These are phyloP conservation scores for Laticauda colubrina DNA, from an alignment of 2,113 vertebrate species.

Conservation along the genomic window DNA sequence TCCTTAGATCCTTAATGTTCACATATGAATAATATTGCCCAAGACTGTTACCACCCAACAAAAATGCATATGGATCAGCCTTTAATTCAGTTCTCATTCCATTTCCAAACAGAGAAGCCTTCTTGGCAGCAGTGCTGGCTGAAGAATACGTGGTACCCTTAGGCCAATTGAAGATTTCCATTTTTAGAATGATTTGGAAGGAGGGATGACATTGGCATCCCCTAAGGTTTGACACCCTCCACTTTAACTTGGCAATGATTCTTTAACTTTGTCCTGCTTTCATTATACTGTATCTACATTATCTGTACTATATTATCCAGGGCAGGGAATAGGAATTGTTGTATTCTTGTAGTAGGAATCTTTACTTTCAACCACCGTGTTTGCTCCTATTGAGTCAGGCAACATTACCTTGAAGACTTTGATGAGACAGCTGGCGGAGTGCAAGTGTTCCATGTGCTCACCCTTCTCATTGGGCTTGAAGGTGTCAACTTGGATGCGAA, in stretches of 20 bases:
- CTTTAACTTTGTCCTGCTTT: neutral
- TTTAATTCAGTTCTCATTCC: neutral
- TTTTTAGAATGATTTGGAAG: neutral
- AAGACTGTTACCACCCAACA: neutral
- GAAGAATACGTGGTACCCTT: neutral
- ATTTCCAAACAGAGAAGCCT: neutral
- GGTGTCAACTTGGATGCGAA: conserved; percentile 60
- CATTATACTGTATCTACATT: too few relatives aligned
- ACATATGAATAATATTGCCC: neutral
- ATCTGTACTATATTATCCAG: too few relatives aligned
- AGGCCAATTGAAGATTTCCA: neutral
- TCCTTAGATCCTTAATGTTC: neutral
- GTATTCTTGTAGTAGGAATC: neutral
- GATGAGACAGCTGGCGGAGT: conserved; percentile 54
- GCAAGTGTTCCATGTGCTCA: conserved; percentile 42
- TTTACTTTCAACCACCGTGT: neutral
- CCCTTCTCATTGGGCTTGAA: conserved; percentile 54
- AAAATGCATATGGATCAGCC: neutral
- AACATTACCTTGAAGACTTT: conserved; percentile 59
- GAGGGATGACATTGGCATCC: neutral
- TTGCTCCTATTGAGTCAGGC: neutral
- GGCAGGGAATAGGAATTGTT: neutral
- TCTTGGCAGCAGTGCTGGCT: neutral
- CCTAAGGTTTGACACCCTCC: neutral
- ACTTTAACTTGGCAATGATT: neutral